phyloP scores from a whole-genome alignment of 2,797 vertebrate genomes.

The Melanotaenia parkinsoni region DNA sequence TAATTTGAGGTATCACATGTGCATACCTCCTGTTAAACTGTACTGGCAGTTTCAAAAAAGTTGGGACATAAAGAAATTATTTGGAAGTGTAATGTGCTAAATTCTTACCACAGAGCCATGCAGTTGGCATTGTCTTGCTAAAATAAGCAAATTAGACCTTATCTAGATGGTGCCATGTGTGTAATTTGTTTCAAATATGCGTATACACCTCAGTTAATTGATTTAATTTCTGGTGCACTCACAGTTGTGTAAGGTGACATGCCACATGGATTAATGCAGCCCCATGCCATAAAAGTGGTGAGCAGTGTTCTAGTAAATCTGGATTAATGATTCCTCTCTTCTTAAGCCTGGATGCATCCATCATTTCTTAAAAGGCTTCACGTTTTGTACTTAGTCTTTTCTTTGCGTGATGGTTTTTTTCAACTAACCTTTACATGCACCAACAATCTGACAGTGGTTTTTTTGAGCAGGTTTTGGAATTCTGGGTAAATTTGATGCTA shows the following conservation, averaged over 20 bases:
- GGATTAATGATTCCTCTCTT: no score
- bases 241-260: no score
- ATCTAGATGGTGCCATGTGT: background rate
- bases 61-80: background rate
- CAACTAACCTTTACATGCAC: background rate
- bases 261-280: no score
- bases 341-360: background rate
- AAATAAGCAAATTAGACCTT: background rate
- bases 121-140: background rate
- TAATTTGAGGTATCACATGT: slow-evolving; percentile 11
- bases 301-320: background rate
- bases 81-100: background rate
- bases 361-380: background rate
- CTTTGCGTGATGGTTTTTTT: background rate
- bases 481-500: no score
- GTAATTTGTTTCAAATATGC: background rate
- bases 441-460: background rate
- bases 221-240: background rate
- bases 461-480: background rate
- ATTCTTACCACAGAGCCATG: background rate
- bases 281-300: background rate
- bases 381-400: background rate
- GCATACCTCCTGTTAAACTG: background rate
- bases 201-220: background rate
- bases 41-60: background rate